Percentiles rank a stretch among this genome's conserved stretches.
Evolutionary conservation across 2,113 vertebrate genomes (phyloP).

Genomic region (Bolborhynchus lineola): DNA sequence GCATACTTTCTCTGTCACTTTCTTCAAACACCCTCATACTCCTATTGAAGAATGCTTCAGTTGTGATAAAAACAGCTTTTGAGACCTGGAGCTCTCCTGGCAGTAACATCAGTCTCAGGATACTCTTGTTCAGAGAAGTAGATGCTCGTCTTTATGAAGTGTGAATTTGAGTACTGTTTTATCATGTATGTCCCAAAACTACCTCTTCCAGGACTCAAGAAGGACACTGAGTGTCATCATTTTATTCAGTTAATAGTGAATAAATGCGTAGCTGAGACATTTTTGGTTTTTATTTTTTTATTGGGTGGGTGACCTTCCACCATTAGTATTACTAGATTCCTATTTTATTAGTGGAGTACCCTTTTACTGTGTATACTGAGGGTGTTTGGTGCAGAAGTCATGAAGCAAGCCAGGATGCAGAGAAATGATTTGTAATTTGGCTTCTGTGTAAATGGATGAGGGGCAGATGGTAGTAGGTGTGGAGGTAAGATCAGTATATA

Average conservation of each 20-base stretch:
- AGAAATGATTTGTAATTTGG: background rate
- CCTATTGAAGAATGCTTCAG: background rate
- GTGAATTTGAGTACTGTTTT: background rate
- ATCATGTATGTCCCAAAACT: background rate
- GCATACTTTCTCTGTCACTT: background rate
- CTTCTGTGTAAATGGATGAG: background rate
- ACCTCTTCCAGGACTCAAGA: background rate
- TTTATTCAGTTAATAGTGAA: background rate
- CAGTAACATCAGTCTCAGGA: background rate
- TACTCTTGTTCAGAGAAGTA: background rate
- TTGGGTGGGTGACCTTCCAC: background rate
- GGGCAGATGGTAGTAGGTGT: background rate
- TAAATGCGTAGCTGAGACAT: background rate
- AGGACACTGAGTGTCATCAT: background rate
- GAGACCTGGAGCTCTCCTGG: background rate
- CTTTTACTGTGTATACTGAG: background rate
- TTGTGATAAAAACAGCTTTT: background rate
- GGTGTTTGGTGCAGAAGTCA: background rate
- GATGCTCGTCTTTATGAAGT: background rate
- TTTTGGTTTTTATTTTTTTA: background rate
- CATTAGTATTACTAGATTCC: background rate
- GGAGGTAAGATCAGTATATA: background rate
- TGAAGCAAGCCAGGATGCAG: background rate
- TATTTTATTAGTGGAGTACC: background rate
- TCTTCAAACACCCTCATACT: background rate